phyloP scores from a whole-genome alignment of 2,797 vertebrate species.

The Myripristis murdjan region DNA sequence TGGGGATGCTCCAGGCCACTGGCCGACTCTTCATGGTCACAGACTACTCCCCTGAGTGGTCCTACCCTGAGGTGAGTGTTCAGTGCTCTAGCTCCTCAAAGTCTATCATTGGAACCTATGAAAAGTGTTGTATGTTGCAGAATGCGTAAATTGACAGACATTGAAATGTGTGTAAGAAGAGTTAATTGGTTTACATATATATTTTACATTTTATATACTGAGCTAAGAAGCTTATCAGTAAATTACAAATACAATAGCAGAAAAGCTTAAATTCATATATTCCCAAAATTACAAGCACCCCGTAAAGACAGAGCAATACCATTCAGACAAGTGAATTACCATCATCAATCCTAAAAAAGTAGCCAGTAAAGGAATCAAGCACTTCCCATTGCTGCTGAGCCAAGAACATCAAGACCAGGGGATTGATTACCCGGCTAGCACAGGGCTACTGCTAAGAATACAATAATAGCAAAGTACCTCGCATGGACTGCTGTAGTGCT shows the following conservation, averaged over 20 bases:
- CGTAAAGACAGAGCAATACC: neutral
- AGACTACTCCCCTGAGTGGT: slow-evolving; percentile 99
- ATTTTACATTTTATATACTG: neutral
- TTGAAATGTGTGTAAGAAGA: neutral
- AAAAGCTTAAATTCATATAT: no score
- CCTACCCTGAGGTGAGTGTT: slow-evolving; percentile 95
- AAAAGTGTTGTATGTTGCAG: neutral
- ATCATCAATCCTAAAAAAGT: no score
- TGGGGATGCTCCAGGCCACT: slow-evolving; percentile 96
- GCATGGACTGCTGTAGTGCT: no score
- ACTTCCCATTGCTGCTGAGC: neutral
- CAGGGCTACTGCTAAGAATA: neutral
- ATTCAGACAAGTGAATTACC: neutral
- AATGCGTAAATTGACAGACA: neutral
- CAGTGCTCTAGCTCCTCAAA: neutral
- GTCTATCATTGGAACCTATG: neutral
- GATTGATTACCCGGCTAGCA: neutral
- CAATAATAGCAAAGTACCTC: no score
- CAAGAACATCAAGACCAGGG: neutral
- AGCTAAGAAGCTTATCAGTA: neutral
- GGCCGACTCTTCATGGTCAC: slow-evolving; percentile 99
- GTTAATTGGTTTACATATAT: neutral
- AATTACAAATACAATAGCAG: no score
- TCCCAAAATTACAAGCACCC: no score
- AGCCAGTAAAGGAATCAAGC: no score